These are phyloP conservation scores for Macaca mulatta DNA, from an alignment of 2,113 vertebrate genomes.

Conservation along the genomic window DNA sequence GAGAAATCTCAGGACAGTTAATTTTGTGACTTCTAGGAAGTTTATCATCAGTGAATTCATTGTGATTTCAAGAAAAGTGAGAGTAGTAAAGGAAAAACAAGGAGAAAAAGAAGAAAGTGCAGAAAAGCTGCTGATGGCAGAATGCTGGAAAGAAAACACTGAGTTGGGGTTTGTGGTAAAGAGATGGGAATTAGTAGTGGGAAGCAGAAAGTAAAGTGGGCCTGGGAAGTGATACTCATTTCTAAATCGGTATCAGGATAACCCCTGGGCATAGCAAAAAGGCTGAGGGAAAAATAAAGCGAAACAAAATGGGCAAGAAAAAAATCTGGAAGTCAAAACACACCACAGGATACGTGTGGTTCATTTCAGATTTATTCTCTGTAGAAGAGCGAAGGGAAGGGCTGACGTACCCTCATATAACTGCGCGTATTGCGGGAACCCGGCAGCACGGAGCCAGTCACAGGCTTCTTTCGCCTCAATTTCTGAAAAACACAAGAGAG, in stretches of 20 bases:
- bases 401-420: constrained; percentile 93
- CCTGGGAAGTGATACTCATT: neutral
- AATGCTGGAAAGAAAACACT: neutral
- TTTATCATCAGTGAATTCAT: neutral
- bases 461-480: constrained; percentile 97
- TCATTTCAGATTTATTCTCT: neutral
- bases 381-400: neutral
- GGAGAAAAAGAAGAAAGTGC: neutral
- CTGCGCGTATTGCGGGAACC: constrained; percentile 98
- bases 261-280: neutral
- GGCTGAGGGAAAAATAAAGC: neutral
- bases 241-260: neutral
- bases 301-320: neutral
- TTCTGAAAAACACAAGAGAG: constrained; percentile 88
- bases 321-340: neutral
- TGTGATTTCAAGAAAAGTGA: neutral
- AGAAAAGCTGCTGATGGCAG: neutral
- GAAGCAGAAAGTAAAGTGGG: neutral
- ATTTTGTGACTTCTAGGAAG: neutral
- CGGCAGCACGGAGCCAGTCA: constrained; percentile 97
- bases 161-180: neutral
- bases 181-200: neutral
- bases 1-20: neutral
- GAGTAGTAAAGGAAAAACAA: neutral
- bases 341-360: neutral